A percentile compares a stretch with the other conserved stretches of the same genome.
These are phyloP conservation scores for Chloroceryle amazona DNA, from an alignment of 2,797 vertebrate genomes.

Conservation along the genomic window DNA sequence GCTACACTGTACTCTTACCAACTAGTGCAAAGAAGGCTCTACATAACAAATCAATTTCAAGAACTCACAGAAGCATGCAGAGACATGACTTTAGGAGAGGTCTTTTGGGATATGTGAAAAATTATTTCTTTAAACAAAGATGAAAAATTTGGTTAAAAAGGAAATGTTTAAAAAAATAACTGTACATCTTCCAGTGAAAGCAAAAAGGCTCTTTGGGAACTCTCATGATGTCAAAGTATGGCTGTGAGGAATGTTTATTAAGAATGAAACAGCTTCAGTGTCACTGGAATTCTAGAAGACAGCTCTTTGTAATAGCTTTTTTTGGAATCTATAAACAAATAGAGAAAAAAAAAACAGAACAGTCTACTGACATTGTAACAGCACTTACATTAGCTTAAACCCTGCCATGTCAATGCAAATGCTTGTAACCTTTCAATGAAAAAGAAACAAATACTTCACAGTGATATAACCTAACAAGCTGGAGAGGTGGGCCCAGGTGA, in stretches of 20 bases:
- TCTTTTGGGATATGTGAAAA: neutral
- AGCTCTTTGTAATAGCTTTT: neutral
- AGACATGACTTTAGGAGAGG: neutral
- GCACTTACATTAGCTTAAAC: neutral
- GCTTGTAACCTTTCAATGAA: neutral
- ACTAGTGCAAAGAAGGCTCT: neutral
- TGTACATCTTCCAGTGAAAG: neutral
- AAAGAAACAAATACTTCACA: neutral
- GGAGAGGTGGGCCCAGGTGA: too few relatives aligned
- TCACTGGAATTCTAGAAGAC: neutral
- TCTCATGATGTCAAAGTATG: neutral
- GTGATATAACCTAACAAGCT: too few relatives aligned
- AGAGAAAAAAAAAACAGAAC: conserved; percentile 14
- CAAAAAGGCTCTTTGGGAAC: neutral
- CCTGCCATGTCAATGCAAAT: neutral
- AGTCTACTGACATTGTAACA: neutral
- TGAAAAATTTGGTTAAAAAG: neutral
- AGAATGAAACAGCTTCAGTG: neutral
- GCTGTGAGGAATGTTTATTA: neutral
- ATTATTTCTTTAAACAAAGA: neutral
- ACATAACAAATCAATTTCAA: neutral
- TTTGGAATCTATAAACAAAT: conserved; percentile 37
- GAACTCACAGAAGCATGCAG: neutral
- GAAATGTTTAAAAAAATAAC: conserved; percentile 3
- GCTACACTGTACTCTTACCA: neutral